Evolutionary conservation across 1,140 invertebrate genomes (phyloP), one percentile per base, ranked within the genome.

Genomic region (Diploscapter pachys): DNA sequence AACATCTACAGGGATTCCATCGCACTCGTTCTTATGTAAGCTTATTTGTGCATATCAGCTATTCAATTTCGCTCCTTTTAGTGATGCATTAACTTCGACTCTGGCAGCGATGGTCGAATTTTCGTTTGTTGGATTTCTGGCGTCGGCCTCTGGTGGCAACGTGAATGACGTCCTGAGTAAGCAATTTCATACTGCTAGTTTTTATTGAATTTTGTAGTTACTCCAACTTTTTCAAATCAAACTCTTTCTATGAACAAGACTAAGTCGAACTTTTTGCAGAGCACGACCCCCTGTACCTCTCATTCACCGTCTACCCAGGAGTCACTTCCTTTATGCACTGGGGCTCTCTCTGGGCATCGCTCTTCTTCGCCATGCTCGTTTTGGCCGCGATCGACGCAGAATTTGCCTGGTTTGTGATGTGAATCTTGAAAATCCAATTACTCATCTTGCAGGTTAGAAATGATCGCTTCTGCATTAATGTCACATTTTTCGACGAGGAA

Each of bases 1-100:
- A 68, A 68, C 57, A 53, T 68, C 48, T 68, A 68, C 48, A 50
- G 66, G 48, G 66, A 68, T 68, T 52, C 66, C 11, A 55, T 9
- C 6, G 56, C 57, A 55, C 8, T 68, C 48, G 51, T 68, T 6
- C 57, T 48, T 5, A 68, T 52, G 66, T 68, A 6, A 55, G 51
- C 49, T 11, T 11, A 59, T 59, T 13, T 59, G 57, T 13, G 9
- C 57, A 59, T 11, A 59, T 11, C 57, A 9, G 9, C 57, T 59
- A 13, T 59, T 48, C 31, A 64, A 6, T 64, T 31, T 5, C 31
- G 6, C 63, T 50, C 31, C 63, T 31, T 68, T 68, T 68, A 55
- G 52, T 55, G 66, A n/a, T 5, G 52, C 9, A 68, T 68, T 31
- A 6, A n/a, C 52, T 51, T 9, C 51, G 53, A 52, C 48, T 52